Evolutionary conservation across 2,888 invertebrate genomes (phyloP).

Genomic region (Mythimna lalbum): DNA sequence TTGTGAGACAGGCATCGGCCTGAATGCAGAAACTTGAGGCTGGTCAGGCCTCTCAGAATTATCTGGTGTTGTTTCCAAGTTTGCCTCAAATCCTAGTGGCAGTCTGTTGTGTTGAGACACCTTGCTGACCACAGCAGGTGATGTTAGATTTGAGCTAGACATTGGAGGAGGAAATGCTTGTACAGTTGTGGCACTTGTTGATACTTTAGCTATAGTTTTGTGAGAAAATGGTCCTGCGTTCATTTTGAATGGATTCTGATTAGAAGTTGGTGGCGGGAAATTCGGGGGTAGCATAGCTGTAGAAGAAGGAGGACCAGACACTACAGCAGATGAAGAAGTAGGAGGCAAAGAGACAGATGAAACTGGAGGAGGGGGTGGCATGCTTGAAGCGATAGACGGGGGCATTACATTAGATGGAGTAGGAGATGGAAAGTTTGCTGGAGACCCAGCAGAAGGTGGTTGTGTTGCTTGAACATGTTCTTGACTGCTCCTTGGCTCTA

Average conservation of each 20-base stretch:
- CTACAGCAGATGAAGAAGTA: constrained; percentile 42
- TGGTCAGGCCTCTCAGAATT: constrained; percentile 92
- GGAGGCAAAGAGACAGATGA: constrained; percentile 50
- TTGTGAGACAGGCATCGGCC: constrained; percentile 72
- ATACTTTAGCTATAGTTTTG: constrained; percentile 77
- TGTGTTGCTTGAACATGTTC: constrained; percentile 59
- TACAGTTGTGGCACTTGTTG: constrained; percentile 66
- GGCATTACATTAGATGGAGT: constrained; percentile 46
- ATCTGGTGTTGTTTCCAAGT: constrained; percentile 92
- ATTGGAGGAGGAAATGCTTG: constrained; percentile 77
- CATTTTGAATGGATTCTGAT: constrained; percentile 84
- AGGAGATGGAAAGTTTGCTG: constrained; percentile 65
- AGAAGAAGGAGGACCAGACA: constrained; percentile 49
- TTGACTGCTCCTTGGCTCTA: constrained; percentile 55
- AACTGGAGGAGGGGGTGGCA: constrained; percentile 62
- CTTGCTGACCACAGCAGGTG: constrained; percentile 81
- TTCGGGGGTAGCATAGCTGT: constrained; percentile 71
- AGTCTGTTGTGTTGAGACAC: constrained; percentile 78
- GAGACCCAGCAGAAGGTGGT: constrained; percentile 65
- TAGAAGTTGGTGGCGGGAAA: constrained; percentile 72
- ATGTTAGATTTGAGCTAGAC: constrained; percentile 77
- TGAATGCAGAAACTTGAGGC: constrained; percentile 75
- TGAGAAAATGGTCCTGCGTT: constrained; percentile 87
- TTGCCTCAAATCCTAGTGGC: constrained; percentile 88
- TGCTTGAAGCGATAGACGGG: constrained; percentile 39